Evolutionary conservation across 1,140 invertebrate genomes (phyloP).

Genomic region (Caenorhabditis inopinata): DNA sequence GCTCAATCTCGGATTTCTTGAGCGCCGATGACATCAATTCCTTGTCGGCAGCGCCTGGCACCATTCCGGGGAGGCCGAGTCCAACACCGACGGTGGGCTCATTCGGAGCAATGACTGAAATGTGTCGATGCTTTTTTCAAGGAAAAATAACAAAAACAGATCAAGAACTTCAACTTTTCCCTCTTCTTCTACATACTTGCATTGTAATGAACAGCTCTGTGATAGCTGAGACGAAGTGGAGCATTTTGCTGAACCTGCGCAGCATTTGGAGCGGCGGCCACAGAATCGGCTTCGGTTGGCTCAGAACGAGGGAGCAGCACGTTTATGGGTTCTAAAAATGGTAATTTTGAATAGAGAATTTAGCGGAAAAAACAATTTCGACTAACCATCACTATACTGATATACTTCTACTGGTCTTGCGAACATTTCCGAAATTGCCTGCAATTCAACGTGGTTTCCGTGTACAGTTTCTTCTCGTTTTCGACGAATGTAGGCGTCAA

Average conservation of each 20-base stretch:
- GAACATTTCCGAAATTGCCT: slow-evolving; percentile 88
- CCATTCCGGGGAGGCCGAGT: slow-evolving; percentile 80
- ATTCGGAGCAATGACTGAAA: slow-evolving; percentile 79
- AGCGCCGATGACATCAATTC: slow-evolving; percentile 45
- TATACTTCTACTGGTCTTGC: slow-evolving; percentile 89
- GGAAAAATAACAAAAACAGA: slow-evolving; percentile 21
- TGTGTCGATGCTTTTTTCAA: not conserved
- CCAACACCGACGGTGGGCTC: slow-evolving; percentile 81
- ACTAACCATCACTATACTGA: slow-evolving; percentile 79
- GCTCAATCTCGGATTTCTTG: slow-evolving; percentile 74
- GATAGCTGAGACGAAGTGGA: slow-evolving; percentile 85
- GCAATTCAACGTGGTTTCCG: slow-evolving; percentile 90
- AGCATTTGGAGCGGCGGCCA: not conserved
- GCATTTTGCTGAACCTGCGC: slow-evolving; percentile 70
- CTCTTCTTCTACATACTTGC: slow-evolving; percentile 42
- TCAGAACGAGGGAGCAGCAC: slow-evolving; percentile 76
- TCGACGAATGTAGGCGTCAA: slow-evolving; percentile 78
- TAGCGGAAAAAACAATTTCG: not conserved
- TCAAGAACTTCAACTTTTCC: no score
- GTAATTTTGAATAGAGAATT: not conserved
- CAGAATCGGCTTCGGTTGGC: not conserved
- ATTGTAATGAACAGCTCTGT: slow-evolving; percentile 85
- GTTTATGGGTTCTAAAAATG: slow-evolving; percentile 75
- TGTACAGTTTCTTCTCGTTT: slow-evolving; percentile 79
- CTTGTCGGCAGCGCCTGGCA: slow-evolving; percentile 73